Conservation (phyloP, 2,113 vertebrate species). For the Chinchilla lanigera region DNA sequence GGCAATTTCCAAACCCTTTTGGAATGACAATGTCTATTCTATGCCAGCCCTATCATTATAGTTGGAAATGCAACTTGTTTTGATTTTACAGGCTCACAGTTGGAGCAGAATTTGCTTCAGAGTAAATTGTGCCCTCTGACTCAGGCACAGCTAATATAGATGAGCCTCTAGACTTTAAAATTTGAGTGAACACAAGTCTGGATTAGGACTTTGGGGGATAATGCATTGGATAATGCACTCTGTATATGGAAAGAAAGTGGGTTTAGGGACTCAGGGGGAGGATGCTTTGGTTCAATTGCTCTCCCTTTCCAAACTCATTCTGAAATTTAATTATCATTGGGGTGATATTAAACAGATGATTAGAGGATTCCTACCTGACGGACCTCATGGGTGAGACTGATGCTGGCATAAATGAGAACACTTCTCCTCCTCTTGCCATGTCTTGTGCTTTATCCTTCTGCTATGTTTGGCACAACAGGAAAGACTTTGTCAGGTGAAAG, state of each 20-base stretch:
- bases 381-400: fast-evolving
- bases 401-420: not conserved
- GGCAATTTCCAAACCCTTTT: not conserved
- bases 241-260: not conserved
- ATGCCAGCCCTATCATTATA: not conserved
- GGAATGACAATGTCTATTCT: not conserved
- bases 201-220: not conserved
- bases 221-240: not conserved
- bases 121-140: not conserved
- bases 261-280: not conserved
- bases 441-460: not conserved
- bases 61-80: not conserved
- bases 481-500: not conserved
- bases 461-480: fast-evolving
- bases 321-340: not conserved
- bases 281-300: not conserved
- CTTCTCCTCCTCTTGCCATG: not conserved
- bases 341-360: no score
- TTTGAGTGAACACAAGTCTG: not conserved
- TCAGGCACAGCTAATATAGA: not conserved
- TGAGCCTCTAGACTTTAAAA: not conserved
- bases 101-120: not conserved
- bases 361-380: fast-evolving
- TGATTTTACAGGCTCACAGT: not conserved
- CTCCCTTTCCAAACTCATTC: not conserved